Percentiles rank a stretch among this genome's conserved stretches.
phyloP scores from a whole-genome alignment of 2,113 vertebrate genomes.

The Phyllostomus discolor region DNA sequence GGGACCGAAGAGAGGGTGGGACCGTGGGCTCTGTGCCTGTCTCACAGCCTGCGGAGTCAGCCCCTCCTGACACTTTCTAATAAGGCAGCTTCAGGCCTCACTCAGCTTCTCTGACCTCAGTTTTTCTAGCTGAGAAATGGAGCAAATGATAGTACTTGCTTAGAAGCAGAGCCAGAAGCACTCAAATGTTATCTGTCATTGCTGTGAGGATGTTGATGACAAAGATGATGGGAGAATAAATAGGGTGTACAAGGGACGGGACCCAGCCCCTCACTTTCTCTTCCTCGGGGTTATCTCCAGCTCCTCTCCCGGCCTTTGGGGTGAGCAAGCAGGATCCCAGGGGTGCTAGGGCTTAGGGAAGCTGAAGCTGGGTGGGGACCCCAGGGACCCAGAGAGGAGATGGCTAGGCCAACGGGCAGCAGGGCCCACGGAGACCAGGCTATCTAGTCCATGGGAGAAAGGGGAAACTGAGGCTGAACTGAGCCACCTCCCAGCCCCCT shows the following conservation, averaged over 20 bases:
- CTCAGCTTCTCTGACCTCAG: background rate
- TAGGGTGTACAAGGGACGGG: background rate
- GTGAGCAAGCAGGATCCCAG: background rate
- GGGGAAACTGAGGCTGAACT: background rate
- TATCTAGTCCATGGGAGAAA: background rate
- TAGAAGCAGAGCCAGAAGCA: background rate
- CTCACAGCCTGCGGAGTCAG: background rate
- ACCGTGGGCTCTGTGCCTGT: too few relatives aligned
- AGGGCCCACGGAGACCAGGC: background rate
- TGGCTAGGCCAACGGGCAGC: background rate
- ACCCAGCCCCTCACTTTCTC: background rate
- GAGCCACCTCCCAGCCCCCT: background rate
- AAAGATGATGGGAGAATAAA: background rate
- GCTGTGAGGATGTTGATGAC: background rate
- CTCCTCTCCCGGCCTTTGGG: background rate
- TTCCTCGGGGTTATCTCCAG: background rate
- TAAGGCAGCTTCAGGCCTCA: background rate
- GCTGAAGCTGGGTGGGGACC: background rate
- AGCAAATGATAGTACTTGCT: background rate
- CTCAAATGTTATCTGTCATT: background rate
- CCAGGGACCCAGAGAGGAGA: background rate
- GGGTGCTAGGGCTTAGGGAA: background rate
- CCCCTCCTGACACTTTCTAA: background rate
- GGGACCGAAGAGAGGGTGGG: background rate
- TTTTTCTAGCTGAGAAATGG: background rate